Evolutionary conservation across 1,140 invertebrate species (phyloP), one percentile per base, ranked within the genome.

Genomic region (Laupala kohalensis): DNA sequence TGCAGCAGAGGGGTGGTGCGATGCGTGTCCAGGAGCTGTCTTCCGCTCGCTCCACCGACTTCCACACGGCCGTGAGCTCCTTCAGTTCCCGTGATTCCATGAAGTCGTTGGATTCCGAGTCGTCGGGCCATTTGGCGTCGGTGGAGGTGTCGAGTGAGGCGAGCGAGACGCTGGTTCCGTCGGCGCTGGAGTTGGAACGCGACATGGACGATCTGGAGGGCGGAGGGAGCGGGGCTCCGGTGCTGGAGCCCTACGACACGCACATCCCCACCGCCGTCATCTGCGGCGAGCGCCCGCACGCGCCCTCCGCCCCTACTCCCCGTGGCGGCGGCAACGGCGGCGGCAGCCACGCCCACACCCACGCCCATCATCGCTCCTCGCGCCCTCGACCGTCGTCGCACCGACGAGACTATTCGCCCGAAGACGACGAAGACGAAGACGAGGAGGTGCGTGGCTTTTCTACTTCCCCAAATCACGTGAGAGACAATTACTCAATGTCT

Each of bases 141-240:
- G 86, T 94, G 74, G 93, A 95, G 83, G 81, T 85, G 64, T 89
- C 92, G 6, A 94, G 93, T 65, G 94, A 96, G 80, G 84, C 92
- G 25, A 95, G 93, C 2, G 94, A 96, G 83, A 96, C 94, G 6
- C 78, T 96, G 37, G 89, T 96, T 15, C 89, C 92, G 6, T 94
- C 93, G 13, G 82, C 81, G 12, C 79, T 83, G 74, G 84, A 86
- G 76, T 74, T 83, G 23, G 84, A 84, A 73, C 78, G 77, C 71
- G 79, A 81, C 69, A 77, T 79, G 73, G 78, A 80, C 71, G 79
- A 81, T 69, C 77, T 79, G 73, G 78, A 80, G 25, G 73, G 74
- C 24, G 75, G 69, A 68, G 76, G 76, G 71, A 76, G 72, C 25
- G 9, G 37, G 37, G 19, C 1, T 2, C 37, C 1, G n/a, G 67